Conservation (phyloP, 1,140 invertebrate species). For the Calliopsis andreniformis region DNA sequence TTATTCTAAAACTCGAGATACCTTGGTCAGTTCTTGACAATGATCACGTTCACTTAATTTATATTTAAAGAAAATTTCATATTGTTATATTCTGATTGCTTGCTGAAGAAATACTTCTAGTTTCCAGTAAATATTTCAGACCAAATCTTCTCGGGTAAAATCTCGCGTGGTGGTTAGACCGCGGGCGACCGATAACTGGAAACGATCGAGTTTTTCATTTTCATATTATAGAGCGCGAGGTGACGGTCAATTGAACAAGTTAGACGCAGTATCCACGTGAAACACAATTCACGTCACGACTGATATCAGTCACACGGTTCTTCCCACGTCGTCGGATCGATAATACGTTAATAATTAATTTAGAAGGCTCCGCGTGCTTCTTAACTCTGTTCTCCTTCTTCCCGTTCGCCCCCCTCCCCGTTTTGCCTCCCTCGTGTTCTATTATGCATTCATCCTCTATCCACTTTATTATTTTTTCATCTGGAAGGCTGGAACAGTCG, state of each 20-base stretch:
- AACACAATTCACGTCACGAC: constrained; percentile 35
- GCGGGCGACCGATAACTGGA: no score
- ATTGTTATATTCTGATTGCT: no score
- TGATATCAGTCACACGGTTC: constrained; percentile 32
- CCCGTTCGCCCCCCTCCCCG: not conserved
- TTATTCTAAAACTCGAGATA: no score
- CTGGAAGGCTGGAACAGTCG: constrained; percentile 60
- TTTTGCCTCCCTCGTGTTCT: not conserved
- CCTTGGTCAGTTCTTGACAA: no score
- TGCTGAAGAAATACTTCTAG: no score
- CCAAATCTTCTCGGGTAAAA: constrained; percentile 15
- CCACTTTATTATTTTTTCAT: constrained; percentile 74
- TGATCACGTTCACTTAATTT: no score
- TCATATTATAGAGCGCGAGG: not conserved
- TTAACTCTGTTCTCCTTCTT: constrained; percentile 35
- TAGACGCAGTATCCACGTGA: constrained; percentile 7
- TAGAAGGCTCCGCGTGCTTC: constrained; percentile 16
- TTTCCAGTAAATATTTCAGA: constrained; percentile 23
- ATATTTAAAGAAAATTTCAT: no score
- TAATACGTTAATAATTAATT: constrained; percentile 47
- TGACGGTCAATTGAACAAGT: constrained; percentile 23
- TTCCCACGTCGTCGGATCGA: not conserved
- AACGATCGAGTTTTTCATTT: constrained; percentile 3
- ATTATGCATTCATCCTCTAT: constrained; percentile 66
- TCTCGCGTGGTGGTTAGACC: not conserved